Evolutionary conservation across 2,888 invertebrate species (phyloP), one percentile per base, ranked within the genome.

Genomic region (Dasysyrphus tricinctus): DNA sequence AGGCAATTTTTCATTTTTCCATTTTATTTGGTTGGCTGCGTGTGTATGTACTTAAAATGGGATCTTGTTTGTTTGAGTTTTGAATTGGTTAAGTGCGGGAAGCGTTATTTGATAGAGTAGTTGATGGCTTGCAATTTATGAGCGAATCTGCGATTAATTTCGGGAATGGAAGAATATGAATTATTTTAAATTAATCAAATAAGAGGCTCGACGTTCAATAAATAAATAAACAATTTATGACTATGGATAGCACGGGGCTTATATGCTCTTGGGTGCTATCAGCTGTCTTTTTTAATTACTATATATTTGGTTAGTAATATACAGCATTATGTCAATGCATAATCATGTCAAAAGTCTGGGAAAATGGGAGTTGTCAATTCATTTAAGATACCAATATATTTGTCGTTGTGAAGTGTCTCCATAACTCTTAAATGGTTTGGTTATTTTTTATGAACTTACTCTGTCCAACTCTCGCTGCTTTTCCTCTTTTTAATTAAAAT

Each of bases 41-140:
- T 54, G 5, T 14, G 14, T 42, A 0, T 4, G 8, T 24, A 24
- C 24, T 51, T 51, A 39, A n/a, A 69, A 69, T 49, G 19, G 51
- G 11, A 39, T 69, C 54, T 54, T 69, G 29, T 69, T 54, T 69
- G 39, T 69, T 69, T 69, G 49, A 67, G 67, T 67, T 67, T 67
- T 67, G 39, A 69, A 69, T 69, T 69, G 69, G 39, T 69, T 69
- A 69, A 67, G 67, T 67, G 51, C 24, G 69, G 54, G 34, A 67
- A 69, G 54, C 54, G 54, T 34, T 69, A 39, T 69, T 69, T 69
- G 29, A 69, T 69, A 69, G 14, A 51, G 37, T 11, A 51, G 51
- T 5, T 61, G 61, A 61, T 61, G 39, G 34, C 34, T 67, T 49
- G 12, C 9, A 67, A 67, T 67, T 67, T 67, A 65, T 65, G 65